These are phyloP conservation scores for Erpornis zantholeuca DNA, from an alignment of 2,113 vertebrate species.

Conservation along the genomic window DNA sequence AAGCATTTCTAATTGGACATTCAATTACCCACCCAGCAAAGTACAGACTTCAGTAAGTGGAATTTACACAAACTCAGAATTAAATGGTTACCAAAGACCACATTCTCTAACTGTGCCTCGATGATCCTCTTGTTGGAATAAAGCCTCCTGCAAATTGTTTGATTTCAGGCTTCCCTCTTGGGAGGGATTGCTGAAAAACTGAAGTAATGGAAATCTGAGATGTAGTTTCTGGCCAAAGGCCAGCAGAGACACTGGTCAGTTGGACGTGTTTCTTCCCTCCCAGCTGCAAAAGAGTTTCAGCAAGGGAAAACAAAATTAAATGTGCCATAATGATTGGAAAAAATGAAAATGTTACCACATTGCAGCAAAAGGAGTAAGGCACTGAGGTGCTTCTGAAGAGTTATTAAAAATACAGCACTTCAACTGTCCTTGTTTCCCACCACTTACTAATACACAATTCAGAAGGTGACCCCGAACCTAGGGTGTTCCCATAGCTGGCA, in stretches of 20 bases:
- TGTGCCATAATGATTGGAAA: neutral
- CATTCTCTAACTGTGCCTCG: neutral
- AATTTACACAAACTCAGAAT: neutral
- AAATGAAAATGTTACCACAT: neutral
- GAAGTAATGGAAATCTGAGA: slow-evolving; percentile 15
- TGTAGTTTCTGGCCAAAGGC: neutral
- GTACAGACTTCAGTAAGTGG: neutral
- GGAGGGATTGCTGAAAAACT: neutral
- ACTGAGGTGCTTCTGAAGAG: neutral
- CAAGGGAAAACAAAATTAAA: neutral
- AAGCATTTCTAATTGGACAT: neutral
- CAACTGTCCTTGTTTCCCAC: neutral
- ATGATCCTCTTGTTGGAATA: neutral
- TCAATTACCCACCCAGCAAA: neutral
- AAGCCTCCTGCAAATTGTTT: neutral
- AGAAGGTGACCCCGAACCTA: neutral
- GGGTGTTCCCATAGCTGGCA: neutral
- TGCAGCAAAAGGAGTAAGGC: neutral
- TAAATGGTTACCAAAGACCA: neutral
- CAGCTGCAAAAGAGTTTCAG: neutral
- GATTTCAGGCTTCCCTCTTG: neutral
- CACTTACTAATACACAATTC: neutral
- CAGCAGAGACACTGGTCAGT: neutral
- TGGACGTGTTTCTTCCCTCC: neutral
- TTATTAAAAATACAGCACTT: neutral